Conservation (phyloP, 23 tunicate species). For the Phallusia fumigata region DNA sequence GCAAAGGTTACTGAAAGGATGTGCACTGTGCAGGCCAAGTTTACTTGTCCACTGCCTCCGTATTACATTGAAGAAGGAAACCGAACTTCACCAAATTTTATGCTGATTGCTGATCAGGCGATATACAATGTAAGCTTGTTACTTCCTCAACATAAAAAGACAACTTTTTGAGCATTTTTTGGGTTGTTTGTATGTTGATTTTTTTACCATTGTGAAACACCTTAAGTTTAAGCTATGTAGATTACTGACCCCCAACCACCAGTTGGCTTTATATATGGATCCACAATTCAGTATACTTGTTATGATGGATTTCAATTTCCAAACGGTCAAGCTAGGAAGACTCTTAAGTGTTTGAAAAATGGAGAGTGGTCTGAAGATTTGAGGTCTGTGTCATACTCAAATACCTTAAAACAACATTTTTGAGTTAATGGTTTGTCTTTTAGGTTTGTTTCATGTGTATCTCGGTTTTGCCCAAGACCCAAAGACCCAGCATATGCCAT, state of each 20-base stretch:
- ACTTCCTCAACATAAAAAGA: no score
- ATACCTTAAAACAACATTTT: no score
- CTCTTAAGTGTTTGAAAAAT: slow-evolving; percentile 26
- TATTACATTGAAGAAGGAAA: slow-evolving; percentile 24
- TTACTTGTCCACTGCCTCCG: slow-evolving; percentile 41
- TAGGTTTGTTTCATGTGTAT: slow-evolving; percentile 33
- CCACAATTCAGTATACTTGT: slow-evolving; percentile 39
- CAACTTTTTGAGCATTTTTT: no score
- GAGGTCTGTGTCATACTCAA: slow-evolving; percentile 4
- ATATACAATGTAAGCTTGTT: neutral
- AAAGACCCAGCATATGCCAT: slow-evolving; percentile 35
- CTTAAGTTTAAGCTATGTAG: neutral
- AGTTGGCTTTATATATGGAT: slow-evolving; percentile 17
- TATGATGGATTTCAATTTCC: slow-evolving; percentile 49
- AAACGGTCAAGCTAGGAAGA: slow-evolving; percentile 34
- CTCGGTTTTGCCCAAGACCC: slow-evolving; percentile 41
- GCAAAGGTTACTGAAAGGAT: slow-evolving; percentile 45
- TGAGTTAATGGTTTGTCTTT: no score
- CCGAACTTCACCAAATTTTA: slow-evolving; percentile 12
- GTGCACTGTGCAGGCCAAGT: slow-evolving; percentile 38
- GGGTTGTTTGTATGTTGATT: no score
- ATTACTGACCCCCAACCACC: neutral
- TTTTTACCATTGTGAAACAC: no score
- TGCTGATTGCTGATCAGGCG: neutral
- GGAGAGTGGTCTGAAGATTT: slow-evolving; percentile 37